These are phyloP conservation scores for Drosophila antonietae DNA, from an alignment of 2,888 invertebrate genomes.

Conservation along the genomic window DNA sequence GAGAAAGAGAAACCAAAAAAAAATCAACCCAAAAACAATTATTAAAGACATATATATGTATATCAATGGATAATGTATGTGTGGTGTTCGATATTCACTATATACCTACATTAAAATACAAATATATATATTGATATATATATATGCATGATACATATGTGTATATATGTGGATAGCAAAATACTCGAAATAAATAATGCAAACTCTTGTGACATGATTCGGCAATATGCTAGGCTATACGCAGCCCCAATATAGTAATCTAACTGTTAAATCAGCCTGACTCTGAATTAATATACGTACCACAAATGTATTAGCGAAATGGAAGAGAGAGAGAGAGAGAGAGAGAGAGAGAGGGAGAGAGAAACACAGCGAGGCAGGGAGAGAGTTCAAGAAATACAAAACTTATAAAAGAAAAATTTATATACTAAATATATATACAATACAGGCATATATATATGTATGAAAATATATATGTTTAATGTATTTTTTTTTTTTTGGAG, in stretches of 20 bases:
- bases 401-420: slow-evolving; percentile 27
- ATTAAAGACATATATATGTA: slow-evolving; percentile 8
- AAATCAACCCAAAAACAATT: not conserved
- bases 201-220: slow-evolving; percentile 7
- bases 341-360: not conserved
- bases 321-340: slow-evolving; percentile 1
- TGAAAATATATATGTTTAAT: slow-evolving; percentile 8
- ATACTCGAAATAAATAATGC: slow-evolving; percentile 9
- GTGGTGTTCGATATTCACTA: slow-evolving; percentile 50
- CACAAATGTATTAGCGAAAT: slow-evolving; percentile 47
- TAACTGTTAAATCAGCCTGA: slow-evolving; percentile 46
- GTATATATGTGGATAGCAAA: slow-evolving; percentile 8
- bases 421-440: slow-evolving; percentile 20
- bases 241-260: slow-evolving; percentile 5
- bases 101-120: slow-evolving; percentile 21
- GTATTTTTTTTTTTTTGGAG: slow-evolving; percentile 56
- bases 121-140: slow-evolving; percentile 1
- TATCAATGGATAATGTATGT: slow-evolving; percentile 29
- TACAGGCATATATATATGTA: slow-evolving; percentile 8
- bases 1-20: slow-evolving; percentile 14
- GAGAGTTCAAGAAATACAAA: slow-evolving; percentile 28
- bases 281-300: slow-evolving; percentile 73
- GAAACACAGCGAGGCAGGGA: slow-evolving; percentile 19
- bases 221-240: slow-evolving; percentile 7
- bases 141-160: slow-evolving; percentile 16